Base-by-base conservation (phyloP, 2,113 vertebrate species). In the Misgurnus mizolepis region DNA sequence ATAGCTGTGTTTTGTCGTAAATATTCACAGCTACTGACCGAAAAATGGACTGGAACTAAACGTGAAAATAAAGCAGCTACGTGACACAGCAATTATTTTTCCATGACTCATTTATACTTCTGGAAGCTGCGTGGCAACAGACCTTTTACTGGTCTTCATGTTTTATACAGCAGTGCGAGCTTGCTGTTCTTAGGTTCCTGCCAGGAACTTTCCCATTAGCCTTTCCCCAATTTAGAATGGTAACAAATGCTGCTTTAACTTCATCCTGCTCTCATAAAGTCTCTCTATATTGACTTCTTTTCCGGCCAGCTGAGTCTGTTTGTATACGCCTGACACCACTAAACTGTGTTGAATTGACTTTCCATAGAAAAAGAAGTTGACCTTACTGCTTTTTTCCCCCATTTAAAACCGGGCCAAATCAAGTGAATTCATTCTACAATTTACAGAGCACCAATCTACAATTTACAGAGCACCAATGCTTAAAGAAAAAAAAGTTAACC, bases 281-380 rank as follows among this genome's bases (percentile, higher is more conserved):
- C 17, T 7, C 10, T 5, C 69, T 12, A 2, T 58, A 58, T 18
- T 58, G 55, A 45, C 22, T 27, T 66, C 47, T n/a, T 27, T 75
- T 75, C n/a, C 69, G 27, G n/a, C 22, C n/a, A 68, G 27, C 73
- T 17, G 74, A 75, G 45, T 49, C 40, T 60, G 49, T 40, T 18
- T 71, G 71, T 61, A 68, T 43, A 76, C 27, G 81, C 58, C 7
- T 34, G 67, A 76, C 80, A 78, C 56, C 11, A 43, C 65, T 50
- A 8, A 69, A 84, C n/a, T 55, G 14, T 11, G 53, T 72, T 78
- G 11, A 68, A 74, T 5, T 5, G 58, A 76, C 27, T 78, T 74
- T 66, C 55, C 49, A 14, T 34, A 49, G 12, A 49, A 43, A 5
- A 27, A 15, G 12, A 61, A 71, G 66, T 72, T 53, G 55, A 53